Base-by-base conservation (phyloP, 2,888 invertebrate genomes). In the Salticus scenicus region DNA sequence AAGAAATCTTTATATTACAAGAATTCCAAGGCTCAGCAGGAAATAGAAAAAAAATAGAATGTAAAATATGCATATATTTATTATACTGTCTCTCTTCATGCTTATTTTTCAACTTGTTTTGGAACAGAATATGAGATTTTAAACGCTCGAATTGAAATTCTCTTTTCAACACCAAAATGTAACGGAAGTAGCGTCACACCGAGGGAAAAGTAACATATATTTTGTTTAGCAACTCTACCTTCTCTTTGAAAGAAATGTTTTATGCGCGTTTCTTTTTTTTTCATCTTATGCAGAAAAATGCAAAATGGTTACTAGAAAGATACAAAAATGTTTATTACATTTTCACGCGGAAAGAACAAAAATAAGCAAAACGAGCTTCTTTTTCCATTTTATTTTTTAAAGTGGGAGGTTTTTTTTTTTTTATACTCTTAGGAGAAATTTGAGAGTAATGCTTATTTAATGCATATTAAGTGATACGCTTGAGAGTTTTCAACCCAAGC, bases 401-500 rank as follows among this genome's bases (percentile, higher is more conserved):
- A 47, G 2, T 2, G 7, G 57, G 57, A 24, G 20, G 1, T 57
- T 57, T 24, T 24, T 57, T 24, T 24, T 5, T 4, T 17, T 57
- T 57, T 24, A 8, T 24, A n/a, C 12, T 57, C 17, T 20, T 24
- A 1, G n/a, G n/a, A 8, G 57, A 57, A 17, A 57, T 1, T n/a
- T 7, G 17, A 57, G 57, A 12, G 24, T 57, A 57, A 57, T 57
- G 57, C 24, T 57, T 1, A 1, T 57, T 57, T 57, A 57, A 57
- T 57, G 57, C 57, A 57, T 57, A 57, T 57, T 57, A 57, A 57
- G 57, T 57, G 57, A n/a, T 2, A 57, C 20, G 24, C 24, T 7
- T 17, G 24, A 4, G 12, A 5, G 4, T 24, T 24, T 24, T 1
- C 57, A 7, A 17, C 24, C 12, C 24, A 12, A 5, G 17, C 8